phyloP scores from a whole-genome alignment of 1,140 invertebrate species.

The Drosophila prosaltans region DNA sequence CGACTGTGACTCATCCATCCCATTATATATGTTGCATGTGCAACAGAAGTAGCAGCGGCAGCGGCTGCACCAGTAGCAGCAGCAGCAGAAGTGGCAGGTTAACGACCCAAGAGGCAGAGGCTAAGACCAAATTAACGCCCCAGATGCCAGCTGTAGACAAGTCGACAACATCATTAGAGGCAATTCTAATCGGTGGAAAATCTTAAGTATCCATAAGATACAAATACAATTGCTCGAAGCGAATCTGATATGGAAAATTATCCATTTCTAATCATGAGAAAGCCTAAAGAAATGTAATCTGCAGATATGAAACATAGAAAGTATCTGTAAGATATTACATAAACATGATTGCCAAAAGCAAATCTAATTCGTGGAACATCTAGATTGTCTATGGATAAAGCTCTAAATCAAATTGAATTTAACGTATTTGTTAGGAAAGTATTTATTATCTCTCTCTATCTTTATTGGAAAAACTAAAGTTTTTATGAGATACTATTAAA shows the following conservation, averaged over 20 bases:
- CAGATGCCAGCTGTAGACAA: constrained; percentile 51
- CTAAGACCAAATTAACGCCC: constrained; percentile 49
- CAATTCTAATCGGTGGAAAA: constrained; percentile 4
- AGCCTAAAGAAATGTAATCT: background rate
- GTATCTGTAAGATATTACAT: constrained; percentile 40
- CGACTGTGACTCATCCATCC: constrained; percentile 35
- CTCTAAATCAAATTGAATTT: too few species aligned
- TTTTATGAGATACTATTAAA: too few species aligned
- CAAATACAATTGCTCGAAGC: background rate
- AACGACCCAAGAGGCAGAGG: constrained; percentile 59
- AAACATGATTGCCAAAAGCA: too few species aligned
- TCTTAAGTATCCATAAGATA: too few species aligned
- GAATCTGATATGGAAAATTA: background rate
- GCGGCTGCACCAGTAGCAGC: constrained; percentile 15
- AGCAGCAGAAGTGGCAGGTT: constrained; percentile 56
- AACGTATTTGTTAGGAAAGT: too few species aligned
- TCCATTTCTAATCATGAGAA: too few species aligned
- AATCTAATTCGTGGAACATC: too few species aligned
- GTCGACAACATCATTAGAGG: constrained; percentile 67
- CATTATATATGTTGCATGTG: constrained; percentile 33
- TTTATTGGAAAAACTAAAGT: too few species aligned
- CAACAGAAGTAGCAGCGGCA: constrained; percentile 14
- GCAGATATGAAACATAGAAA: constrained; percentile 24
- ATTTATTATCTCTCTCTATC: too few species aligned
- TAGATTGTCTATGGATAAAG: too few species aligned